Conservation (phyloP, 2,113 vertebrate genomes). For the Cinclus mexicanus region DNA sequence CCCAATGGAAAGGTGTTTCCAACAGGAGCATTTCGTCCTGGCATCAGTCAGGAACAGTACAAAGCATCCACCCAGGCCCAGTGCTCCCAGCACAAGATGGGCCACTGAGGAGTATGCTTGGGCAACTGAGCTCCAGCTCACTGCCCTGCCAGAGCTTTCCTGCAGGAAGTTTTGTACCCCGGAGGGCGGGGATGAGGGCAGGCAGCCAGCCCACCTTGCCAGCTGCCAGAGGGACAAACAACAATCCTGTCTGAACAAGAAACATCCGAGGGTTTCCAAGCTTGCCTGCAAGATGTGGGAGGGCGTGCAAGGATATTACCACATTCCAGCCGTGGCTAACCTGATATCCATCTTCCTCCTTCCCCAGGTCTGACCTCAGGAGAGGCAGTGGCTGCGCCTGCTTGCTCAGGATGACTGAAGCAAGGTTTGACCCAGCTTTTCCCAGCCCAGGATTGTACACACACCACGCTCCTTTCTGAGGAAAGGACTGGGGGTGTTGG, state of each 20-base stretch:
- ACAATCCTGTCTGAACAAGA: not conserved
- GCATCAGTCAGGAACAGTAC: not conserved
- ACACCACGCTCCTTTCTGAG: not conserved
- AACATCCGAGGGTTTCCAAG: not conserved
- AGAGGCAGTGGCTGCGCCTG: not conserved
- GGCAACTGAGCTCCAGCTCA: not conserved
- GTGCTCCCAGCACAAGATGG: not conserved
- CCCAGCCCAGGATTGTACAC: not conserved
- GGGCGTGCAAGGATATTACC: not conserved
- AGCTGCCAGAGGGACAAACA: not conserved
- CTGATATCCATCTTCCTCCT: not conserved
- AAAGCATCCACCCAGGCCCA: not conserved
- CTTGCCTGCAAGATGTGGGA: not conserved
- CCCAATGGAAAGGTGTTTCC: not conserved
- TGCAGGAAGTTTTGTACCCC: not conserved
- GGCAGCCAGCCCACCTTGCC: not conserved
- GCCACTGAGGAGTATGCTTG: not conserved
- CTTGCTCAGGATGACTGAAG: not conserved
- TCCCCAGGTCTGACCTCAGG: not conserved
- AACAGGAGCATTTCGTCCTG: not conserved
- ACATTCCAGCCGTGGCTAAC: not conserved
- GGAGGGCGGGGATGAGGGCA: not conserved
- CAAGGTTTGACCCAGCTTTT: not conserved
- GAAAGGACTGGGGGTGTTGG: not conserved
- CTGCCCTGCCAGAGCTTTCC: not conserved